Conservation (phyloP, 2,113 vertebrate species). For the Carassius auratus region DNA sequence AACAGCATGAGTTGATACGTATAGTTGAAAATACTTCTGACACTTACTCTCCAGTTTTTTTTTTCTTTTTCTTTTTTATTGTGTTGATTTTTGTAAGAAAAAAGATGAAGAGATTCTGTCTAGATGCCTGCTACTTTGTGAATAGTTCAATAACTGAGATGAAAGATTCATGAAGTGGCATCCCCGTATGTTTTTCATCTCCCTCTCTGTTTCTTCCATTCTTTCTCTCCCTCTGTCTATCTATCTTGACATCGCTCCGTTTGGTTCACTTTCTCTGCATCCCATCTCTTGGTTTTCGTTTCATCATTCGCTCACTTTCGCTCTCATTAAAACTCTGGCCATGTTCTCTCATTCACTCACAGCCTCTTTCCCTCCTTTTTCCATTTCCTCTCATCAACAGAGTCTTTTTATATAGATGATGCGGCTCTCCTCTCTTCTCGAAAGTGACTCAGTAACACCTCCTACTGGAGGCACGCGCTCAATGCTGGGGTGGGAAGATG, state of each 20-base stretch:
- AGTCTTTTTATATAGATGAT: slow-evolving; percentile 50
- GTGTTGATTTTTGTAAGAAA: slow-evolving; percentile 7
- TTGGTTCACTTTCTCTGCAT: slow-evolving; percentile 5
- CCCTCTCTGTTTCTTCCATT: slow-evolving; percentile 54
- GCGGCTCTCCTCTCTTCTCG: slow-evolving; percentile 12
- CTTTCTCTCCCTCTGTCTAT: slow-evolving; percentile 50
- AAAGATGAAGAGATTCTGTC: slow-evolving; percentile 6
- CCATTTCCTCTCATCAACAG: slow-evolving; percentile 48
- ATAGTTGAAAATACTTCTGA: background rate
- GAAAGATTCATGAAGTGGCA: slow-evolving; percentile 65
- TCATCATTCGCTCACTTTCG: background rate
- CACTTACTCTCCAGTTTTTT: background rate
- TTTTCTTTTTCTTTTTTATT: background rate
- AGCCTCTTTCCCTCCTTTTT: slow-evolving; percentile 27
- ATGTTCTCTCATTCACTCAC: slow-evolving; percentile 19
- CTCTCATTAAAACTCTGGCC: slow-evolving; percentile 46
- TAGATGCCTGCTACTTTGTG: slow-evolving; percentile 38
- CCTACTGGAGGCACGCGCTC: background rate
- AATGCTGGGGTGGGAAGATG: background rate
- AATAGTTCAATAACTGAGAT: slow-evolving; percentile 55
- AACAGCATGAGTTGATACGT: background rate
- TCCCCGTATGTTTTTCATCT: slow-evolving; percentile 38
- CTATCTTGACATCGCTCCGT: background rate
- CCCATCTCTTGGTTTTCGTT: slow-evolving; percentile 5
- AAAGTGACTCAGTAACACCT: slow-evolving; percentile 25